Conservation (phyloP, 2,797 vertebrate species). For the Benthosema pterotum region DNA sequence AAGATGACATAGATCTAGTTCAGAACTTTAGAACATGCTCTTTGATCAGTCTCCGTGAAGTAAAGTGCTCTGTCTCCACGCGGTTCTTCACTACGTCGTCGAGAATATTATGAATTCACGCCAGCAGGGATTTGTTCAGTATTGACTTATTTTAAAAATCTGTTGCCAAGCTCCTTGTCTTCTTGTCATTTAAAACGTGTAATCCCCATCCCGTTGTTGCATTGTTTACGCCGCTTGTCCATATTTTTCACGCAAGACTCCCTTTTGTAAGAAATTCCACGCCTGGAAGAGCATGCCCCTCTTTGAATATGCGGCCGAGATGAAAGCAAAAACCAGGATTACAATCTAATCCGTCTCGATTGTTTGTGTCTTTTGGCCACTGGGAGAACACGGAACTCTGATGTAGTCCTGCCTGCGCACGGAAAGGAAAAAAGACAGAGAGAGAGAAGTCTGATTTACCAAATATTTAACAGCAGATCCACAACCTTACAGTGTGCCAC, state of each 20-base stretch:
- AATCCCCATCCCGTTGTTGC: conserved; percentile 59
- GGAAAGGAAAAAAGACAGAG: conserved; percentile 51
- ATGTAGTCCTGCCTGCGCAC: conserved; percentile 69
- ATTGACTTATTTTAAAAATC: conserved; percentile 41
- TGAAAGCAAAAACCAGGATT: conserved; percentile 82
- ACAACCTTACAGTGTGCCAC: no score
- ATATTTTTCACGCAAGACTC: conserved; percentile 66
- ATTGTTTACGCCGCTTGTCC: conserved; percentile 68
- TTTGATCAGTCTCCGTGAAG: conserved; percentile 4
- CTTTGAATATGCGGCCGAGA: conserved; percentile 75
- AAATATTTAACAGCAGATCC: no score
- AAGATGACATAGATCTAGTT: not conserved
- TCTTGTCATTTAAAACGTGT: conserved; percentile 67
- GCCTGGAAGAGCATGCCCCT: conserved; percentile 63
- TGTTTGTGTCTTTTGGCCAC: conserved; percentile 79
- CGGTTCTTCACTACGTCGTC: not conserved
- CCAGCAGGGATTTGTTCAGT: conserved; percentile 44
- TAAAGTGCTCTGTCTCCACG: conserved; percentile 24
- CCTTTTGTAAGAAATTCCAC: conserved; percentile 67
- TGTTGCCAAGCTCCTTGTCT: conserved; percentile 59
- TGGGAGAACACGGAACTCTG: conserved; percentile 70
- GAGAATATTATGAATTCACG: conserved; percentile 31
- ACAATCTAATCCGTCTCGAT: conserved; percentile 80
- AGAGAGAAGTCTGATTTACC: conserved; percentile 4
- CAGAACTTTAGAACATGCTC: conserved; percentile 4